Conservation (phyloP, 2,888 invertebrate genomes). For the Cephus sareptanus region DNA sequence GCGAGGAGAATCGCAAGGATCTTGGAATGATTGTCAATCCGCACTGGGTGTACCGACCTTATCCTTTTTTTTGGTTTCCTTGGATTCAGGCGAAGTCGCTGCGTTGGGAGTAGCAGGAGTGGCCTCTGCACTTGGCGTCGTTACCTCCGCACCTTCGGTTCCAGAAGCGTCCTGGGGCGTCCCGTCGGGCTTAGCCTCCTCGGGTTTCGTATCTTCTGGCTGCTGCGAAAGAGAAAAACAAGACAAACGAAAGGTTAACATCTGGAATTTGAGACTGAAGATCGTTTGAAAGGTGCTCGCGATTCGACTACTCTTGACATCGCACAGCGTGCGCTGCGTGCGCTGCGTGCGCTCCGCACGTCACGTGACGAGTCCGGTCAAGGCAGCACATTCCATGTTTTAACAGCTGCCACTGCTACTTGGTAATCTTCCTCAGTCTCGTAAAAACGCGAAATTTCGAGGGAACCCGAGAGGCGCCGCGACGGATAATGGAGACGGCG, state of each 20-base stretch:
- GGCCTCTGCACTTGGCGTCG: conserved; percentile 58
- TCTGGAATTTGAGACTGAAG: background rate
- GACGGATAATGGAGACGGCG: background rate
- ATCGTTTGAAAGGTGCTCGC: background rate
- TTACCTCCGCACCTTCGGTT: conserved; percentile 55
- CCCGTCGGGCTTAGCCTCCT: conserved; percentile 53
- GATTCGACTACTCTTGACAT: background rate
- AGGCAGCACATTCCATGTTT: background rate
- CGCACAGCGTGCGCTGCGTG: too few relatives aligned
- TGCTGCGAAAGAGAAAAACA: conserved; percentile 11
- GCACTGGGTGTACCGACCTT: conserved; percentile 43
- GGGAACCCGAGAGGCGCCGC: background rate
- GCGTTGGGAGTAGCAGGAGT: conserved; percentile 54
- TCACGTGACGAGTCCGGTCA: background rate
- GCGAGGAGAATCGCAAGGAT: background rate
- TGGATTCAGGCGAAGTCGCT: conserved; percentile 59
- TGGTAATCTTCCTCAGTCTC: background rate
- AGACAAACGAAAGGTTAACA: background rate
- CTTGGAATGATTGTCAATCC: background rate
- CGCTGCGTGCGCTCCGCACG: background rate
- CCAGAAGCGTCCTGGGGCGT: conserved; percentile 53
- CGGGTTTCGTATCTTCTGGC: conserved; percentile 31
- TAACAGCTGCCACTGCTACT: background rate
- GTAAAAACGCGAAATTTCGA: background rate
- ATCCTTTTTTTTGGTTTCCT: conserved; percentile 63